Percentiles rank a stretch among this genome's conserved stretches.
phyloP scores from a whole-genome alignment of 1,140 invertebrate genomes.

The Capitella teleta region DNA sequence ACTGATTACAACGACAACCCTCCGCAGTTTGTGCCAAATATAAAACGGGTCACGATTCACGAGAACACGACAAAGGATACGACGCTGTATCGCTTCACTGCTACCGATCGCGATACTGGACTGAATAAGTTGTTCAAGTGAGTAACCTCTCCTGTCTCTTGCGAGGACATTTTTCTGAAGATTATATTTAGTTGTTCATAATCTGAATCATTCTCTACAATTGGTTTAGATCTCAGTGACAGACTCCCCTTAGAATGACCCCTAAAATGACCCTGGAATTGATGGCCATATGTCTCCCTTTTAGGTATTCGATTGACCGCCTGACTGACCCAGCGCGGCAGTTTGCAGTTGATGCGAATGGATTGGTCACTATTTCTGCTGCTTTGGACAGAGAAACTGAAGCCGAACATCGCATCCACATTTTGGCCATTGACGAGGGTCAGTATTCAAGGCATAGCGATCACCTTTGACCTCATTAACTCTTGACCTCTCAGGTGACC shows the following conservation, averaged over 20 bases:
- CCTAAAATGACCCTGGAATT: no score
- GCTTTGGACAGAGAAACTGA: slow-evolving; percentile 8
- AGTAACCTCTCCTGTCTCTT: no score
- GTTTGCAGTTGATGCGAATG: slow-evolving; percentile 9
- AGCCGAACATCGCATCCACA: slow-evolving; percentile 1
- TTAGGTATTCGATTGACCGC: slow-evolving; percentile 1
- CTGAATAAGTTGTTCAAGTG: slow-evolving; percentile 37
- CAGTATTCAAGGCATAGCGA: not conserved
- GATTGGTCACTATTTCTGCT: slow-evolving; percentile 5
- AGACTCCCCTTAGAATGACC: no score
- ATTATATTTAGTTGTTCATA: no score
- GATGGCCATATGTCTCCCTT: no score
- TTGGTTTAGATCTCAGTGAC: no score
- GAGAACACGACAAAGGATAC: slow-evolving; percentile 84
- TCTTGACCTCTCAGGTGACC: slow-evolving; percentile 35
- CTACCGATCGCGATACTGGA: slow-evolving; percentile 80
- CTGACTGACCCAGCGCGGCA: slow-evolving; percentile 7
- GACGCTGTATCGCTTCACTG: slow-evolving; percentile 80
- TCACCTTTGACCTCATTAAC: no score
- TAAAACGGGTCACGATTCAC: slow-evolving; percentile 66
- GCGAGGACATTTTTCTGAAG: no score
- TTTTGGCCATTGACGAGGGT: slow-evolving; percentile 12
- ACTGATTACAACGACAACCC: slow-evolving; percentile 47
- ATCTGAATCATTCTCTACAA: no score
- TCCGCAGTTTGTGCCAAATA: slow-evolving; percentile 42